A percentile compares a stretch with the other conserved stretches of the same genome.
Conservation (phyloP, 2,888 invertebrate genomes). For the Orthosia incerta region DNA sequence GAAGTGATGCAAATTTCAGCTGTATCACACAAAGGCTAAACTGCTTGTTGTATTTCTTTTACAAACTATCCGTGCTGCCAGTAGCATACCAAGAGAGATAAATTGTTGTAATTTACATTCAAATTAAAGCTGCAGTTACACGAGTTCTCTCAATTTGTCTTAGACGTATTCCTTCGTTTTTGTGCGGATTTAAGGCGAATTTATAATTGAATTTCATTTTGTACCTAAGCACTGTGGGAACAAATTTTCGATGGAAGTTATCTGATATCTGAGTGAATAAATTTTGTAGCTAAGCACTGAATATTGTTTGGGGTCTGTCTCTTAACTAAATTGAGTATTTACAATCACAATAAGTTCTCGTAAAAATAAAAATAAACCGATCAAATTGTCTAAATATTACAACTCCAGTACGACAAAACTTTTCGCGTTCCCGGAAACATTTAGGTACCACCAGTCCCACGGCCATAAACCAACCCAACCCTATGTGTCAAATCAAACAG, state of each 20-base stretch:
- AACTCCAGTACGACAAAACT: background rate
- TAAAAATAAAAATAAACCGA: background rate
- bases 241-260: constrained; percentile 1
- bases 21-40: constrained; percentile 67
- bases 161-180: constrained; percentile 17
- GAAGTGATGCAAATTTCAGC: constrained; percentile 71
- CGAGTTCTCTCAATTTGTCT: constrained; percentile 21
- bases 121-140: constrained; percentile 43
- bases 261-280: background rate
- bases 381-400: background rate
- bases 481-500: constrained; percentile 40
- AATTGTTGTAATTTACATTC: constrained; percentile 56
- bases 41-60: constrained; percentile 68
- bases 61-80: constrained; percentile 60
- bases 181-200: background rate
- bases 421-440: constrained; percentile 1
- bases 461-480: constrained; percentile 16
- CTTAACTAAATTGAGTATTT: background rate
- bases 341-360: background rate
- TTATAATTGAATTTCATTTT: constrained; percentile 31
- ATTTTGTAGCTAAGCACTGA: background rate
- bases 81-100: constrained; percentile 54
- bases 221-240: background rate
- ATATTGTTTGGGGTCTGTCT: no score
- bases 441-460: constrained; percentile 7